Conservation (phyloP, 2,888 invertebrate species). For the Brachynemurus nebulosus region DNA sequence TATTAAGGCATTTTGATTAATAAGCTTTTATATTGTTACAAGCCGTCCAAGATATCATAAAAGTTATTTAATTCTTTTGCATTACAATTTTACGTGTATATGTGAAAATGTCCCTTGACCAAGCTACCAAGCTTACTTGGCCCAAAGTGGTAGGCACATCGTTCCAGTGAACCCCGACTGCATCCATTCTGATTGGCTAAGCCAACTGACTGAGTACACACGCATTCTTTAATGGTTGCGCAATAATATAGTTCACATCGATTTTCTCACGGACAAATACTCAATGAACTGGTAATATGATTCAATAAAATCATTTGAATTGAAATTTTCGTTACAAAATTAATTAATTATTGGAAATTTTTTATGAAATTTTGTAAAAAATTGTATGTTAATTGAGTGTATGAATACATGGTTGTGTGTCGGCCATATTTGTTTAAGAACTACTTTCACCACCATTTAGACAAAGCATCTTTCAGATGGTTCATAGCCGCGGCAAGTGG, state of each 20-base stretch:
- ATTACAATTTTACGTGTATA: no score
- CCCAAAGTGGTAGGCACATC: not conserved
- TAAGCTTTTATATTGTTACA: no score
- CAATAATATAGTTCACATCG: not conserved
- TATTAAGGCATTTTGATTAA: no score
- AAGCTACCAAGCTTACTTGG: constrained; percentile 1
- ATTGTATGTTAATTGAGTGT: no score
- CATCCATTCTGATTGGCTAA: not conserved
- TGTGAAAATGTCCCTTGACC: not conserved
- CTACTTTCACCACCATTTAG: constrained; percentile 5
- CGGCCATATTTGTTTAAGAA: constrained; percentile 27
- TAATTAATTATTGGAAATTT: no score
- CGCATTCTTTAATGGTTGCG: not conserved
- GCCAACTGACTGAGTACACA: not conserved
- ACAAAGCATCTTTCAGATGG: constrained; percentile 8
- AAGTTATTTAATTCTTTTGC: no score
- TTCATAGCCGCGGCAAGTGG: not conserved
- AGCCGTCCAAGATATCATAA: no score
- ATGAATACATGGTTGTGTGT: constrained; percentile 24
- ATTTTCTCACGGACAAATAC: constrained; percentile 1
- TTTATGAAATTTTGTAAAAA: no score
- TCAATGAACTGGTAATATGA: not conserved
- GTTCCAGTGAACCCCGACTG: not conserved
- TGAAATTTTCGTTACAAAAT: no score
- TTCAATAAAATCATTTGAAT: no score